Base-by-base conservation (phyloP, 2,888 invertebrate species). In the Microctonus aethiopoides region DNA sequence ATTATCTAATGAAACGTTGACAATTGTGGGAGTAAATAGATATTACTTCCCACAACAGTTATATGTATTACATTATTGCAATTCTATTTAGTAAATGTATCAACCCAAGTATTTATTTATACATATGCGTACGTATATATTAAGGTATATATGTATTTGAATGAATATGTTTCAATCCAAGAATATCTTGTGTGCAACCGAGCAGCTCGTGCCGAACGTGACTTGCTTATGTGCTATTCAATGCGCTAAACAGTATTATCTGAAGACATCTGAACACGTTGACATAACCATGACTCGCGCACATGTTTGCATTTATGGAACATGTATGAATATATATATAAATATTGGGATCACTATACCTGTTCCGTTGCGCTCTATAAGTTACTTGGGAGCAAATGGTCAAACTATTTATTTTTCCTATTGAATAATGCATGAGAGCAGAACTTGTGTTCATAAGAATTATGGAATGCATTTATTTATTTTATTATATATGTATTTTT, bases 291-390 rank as follows among this genome's bases (percentile, higher is more conserved):
- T 29, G 32, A 26, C 5, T 60, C 26, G 26, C 16, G 20, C 22
- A 13, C 20, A 34, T 24, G 20, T 39, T 57, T 34, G 26, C 60
- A 34, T 22, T 22, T 20, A 56, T 52, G n/a, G 20, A 52, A 51
- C 65, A 46, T 16, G 52, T n/a, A 59, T 63, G n/a, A 24, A 26
- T 54, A 52, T 54, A 41, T 32, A 57, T 70, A 72, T 71, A 71
- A 59, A 51, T 72, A 67, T 70, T 67, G 68, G 76, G 16, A 68
- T 73, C 61, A 68, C 72, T 74, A 75, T 77, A 72, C 79, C 74
- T 71, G 78, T 80, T 80, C 63, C 65, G 80, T 81, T 72, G 67
- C 80, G 80, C 76, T 81, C 81, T 81, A 73, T 77, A 81, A 80
- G 74, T 73, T 76, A 29, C 24, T 56, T 22, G 67, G 70, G 73